A percentile compares a stretch with the other conserved stretches of the same genome.
Evolutionary conservation across 2,888 invertebrate species (phyloP).

Genomic region (Ochlodes sylvanus): DNA sequence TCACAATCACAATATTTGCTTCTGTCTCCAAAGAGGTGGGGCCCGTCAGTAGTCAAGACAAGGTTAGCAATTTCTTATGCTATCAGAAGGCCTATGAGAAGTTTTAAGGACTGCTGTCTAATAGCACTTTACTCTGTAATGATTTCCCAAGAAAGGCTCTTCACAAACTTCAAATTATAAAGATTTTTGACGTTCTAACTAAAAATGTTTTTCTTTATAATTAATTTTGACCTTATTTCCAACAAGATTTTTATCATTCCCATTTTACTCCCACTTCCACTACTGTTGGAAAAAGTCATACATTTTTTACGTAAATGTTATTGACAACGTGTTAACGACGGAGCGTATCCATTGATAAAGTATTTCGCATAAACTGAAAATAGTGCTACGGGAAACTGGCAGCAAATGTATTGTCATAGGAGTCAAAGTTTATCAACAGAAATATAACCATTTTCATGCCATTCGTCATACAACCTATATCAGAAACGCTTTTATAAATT

Average conservation of each 20-base stretch:
- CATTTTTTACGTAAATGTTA: constrained; percentile 38
- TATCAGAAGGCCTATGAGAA: too few species aligned
- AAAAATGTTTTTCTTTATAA: too few species aligned
- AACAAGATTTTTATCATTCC: not conserved
- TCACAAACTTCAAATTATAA: too few species aligned
- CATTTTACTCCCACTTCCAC: constrained; percentile 16
- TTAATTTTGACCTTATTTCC: not conserved
- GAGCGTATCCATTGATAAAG: constrained; percentile 44
- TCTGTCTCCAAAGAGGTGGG: too few species aligned
- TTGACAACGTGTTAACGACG: constrained; percentile 41
- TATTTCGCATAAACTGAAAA: constrained; percentile 42
- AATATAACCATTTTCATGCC: not conserved
- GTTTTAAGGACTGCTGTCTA: too few species aligned
- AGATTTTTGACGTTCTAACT: too few species aligned
- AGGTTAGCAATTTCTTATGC: too few species aligned
- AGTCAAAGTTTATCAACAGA: not conserved
- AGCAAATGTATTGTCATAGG: not conserved
- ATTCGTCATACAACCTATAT: constrained; percentile 27
- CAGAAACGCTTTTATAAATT: constrained; percentile 27
- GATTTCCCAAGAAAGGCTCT: too few species aligned
- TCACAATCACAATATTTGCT: too few species aligned
- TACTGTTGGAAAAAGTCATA: constrained; percentile 26
- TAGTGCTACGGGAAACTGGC: not conserved
- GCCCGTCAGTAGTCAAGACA: too few species aligned
- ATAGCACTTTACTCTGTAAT: too few species aligned